phyloP scores from a whole-genome alignment of 2,797 vertebrate genomes.

The Leptoclinus maculatus region DNA sequence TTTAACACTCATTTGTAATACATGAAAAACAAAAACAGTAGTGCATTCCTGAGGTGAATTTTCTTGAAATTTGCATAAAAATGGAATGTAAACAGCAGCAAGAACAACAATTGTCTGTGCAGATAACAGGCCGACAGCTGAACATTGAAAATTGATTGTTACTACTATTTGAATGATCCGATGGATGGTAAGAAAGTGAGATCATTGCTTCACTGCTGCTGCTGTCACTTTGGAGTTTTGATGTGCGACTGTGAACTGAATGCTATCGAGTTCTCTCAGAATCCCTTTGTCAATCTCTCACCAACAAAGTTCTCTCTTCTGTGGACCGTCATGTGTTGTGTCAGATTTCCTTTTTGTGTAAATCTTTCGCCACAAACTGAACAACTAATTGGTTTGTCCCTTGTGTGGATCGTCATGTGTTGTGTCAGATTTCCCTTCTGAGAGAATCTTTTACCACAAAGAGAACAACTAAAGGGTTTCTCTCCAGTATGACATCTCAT shows the following conservation, averaged over 20 bases:
- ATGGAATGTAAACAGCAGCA: no score
- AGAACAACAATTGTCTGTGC: no score
- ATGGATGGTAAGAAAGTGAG: no score
- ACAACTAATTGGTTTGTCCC: conserved; percentile 11
- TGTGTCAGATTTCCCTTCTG: conserved; percentile 34
- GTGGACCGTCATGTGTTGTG: conserved; percentile 44
- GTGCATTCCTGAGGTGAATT: no score
- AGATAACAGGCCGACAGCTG: no score
- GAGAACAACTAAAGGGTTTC: conserved; percentile 26
- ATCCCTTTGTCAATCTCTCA: background rate
- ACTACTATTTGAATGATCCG: no score
- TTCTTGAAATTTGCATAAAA: no score
- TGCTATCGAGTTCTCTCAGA: background rate
- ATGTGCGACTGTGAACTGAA: background rate
- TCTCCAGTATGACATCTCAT: conserved; percentile 28
- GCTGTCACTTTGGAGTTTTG: background rate
- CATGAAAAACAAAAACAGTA: no score
- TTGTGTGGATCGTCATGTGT: conserved; percentile 6
- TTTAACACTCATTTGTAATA: no score
- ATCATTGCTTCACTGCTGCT: background rate
- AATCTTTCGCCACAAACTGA: conserved; percentile 28
- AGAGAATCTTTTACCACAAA: conserved; percentile 21
- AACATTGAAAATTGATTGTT: no score
- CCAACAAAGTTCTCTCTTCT: conserved; percentile 4
- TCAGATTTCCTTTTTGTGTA: conserved; percentile 32